A percentile compares a stretch with the other conserved stretches of the same genome.
These are phyloP conservation scores for Leptura quadrifasciata DNA, from an alignment of 2,888 invertebrate genomes.

Conservation along the genomic window DNA sequence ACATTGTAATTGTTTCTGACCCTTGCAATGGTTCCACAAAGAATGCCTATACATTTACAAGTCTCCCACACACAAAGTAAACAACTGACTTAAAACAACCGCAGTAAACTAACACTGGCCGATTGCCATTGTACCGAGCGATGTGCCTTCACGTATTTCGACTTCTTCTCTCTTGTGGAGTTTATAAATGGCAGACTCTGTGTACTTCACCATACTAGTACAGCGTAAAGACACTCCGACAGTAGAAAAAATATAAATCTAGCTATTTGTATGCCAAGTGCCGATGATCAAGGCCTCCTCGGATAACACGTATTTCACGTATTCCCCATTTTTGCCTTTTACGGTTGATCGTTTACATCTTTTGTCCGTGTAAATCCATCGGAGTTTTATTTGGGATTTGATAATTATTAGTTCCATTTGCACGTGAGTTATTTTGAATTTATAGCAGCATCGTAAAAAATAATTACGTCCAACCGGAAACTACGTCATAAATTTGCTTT, in stretches of 20 bases:
- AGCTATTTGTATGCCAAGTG: slow-evolving; percentile 69
- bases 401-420: slow-evolving; percentile 53
- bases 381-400: slow-evolving; percentile 41
- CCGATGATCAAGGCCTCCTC: slow-evolving; percentile 67
- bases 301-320: slow-evolving; percentile 68
- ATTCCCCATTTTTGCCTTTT: slow-evolving; percentile 67
- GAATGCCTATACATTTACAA: slow-evolving; percentile 63
- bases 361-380: slow-evolving; percentile 53
- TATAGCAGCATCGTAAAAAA: slow-evolving; percentile 7
- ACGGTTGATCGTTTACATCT: slow-evolving; percentile 60
- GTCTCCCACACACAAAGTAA: slow-evolving; percentile 70
- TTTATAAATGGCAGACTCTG: slow-evolving; percentile 31
- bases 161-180: slow-evolving; percentile 45
- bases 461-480: slow-evolving; percentile 3
- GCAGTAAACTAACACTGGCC: slow-evolving; percentile 64
- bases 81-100: slow-evolving; percentile 67
- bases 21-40: slow-evolving; percentile 58
- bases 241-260: slow-evolving; percentile 65
- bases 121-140: slow-evolving; percentile 48
- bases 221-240: slow-evolving; percentile 50
- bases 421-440: slow-evolving; percentile 36
- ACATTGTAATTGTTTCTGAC: slow-evolving; percentile 55
- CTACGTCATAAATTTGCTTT: not conserved
- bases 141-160: slow-evolving; percentile 50
- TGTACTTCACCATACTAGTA: slow-evolving; percentile 51